Evolutionary conservation across 1,140 invertebrate species (phyloP), one percentile per base, ranked within the genome.

Genomic region (Scylla paramamosain): DNA sequence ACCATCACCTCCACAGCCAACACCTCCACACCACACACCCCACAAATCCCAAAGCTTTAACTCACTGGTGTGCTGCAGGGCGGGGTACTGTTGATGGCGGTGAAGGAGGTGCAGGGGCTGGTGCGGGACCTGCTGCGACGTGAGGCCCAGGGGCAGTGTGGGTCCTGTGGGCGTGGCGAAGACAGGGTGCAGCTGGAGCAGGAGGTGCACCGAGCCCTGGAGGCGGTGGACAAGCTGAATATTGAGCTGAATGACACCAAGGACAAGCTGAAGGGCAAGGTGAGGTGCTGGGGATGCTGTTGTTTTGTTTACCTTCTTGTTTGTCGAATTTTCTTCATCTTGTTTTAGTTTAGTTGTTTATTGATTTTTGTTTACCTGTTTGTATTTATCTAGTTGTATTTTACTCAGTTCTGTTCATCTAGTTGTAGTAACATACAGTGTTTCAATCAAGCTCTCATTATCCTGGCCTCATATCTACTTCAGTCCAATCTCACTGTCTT

Each of bases 181-280:
- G 98, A 96, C 95, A 96, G 96, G 91, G 95, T 96, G 8, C 96
- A 98, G 59, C 97, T 98, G 16, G 97, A 97, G 93, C 97, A 95
- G 67, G 97, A 97, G 96, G 97, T 96, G 95, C 97, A 96, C 97
- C 97, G 96, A 96, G 97, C 96, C 96, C 97, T 97, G 95, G 98
- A 96, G 97, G 97, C 95, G 90, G 97, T 98, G 48, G 98, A 98
- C 52, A 98, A 98, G 92, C 97, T 98, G 16, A 98, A 98, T 82
- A 97, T 98, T 0, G 98, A 98, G 86, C 97, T 98, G 0, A 97
- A 98, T 14, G 96, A 96, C 16, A 92, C 52, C 59, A 96, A 95
- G 88, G 96, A 96, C 28, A 96, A 96, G 46, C 95, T 96, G 31
- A 96, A 96, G 67, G 92, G 46, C n/a, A 96, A 96, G 94, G 96